Evolutionary conservation across 2,797 vertebrate species (phyloP).

Genomic region (Psittacula echo): DNA sequence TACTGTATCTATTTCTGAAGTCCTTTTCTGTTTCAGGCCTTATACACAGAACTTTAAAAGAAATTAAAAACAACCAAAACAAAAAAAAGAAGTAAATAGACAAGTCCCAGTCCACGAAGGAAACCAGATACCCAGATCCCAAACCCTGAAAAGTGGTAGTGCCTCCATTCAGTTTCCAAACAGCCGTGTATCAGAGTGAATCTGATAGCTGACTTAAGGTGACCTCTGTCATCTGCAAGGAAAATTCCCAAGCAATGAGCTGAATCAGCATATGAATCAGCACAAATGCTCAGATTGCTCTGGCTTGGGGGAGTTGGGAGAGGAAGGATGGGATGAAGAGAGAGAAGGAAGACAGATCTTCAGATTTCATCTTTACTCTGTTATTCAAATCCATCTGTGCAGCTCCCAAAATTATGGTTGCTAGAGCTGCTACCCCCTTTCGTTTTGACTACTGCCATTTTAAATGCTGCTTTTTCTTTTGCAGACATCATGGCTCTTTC

Average conservation of each 20-base stretch:
- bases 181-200: not conserved
- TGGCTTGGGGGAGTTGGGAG: not conserved
- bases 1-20: not conserved
- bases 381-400: not conserved
- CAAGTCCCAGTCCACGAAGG: not conserved
- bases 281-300: not conserved
- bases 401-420: not conserved
- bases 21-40: not conserved
- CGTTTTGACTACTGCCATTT: not conserved
- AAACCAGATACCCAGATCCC: not conserved
- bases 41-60: not conserved
- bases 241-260: not conserved
- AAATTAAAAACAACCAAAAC: not conserved
- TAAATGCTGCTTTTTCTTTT: not conserved
- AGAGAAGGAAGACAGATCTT: not conserved
- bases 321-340: not conserved
- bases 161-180: not conserved
- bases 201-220: not conserved
- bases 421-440: not conserved
- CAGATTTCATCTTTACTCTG: not conserved
- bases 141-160: not conserved
- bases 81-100: not conserved
- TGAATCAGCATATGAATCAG: not conserved
- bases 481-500: not conserved
- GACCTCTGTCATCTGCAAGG: not conserved